Percentiles rank a stretch among this genome's conserved stretches.
These are phyloP conservation scores for Trogon melanurus DNA, from an alignment of 2,113 vertebrate species.

Conservation along the genomic window DNA sequence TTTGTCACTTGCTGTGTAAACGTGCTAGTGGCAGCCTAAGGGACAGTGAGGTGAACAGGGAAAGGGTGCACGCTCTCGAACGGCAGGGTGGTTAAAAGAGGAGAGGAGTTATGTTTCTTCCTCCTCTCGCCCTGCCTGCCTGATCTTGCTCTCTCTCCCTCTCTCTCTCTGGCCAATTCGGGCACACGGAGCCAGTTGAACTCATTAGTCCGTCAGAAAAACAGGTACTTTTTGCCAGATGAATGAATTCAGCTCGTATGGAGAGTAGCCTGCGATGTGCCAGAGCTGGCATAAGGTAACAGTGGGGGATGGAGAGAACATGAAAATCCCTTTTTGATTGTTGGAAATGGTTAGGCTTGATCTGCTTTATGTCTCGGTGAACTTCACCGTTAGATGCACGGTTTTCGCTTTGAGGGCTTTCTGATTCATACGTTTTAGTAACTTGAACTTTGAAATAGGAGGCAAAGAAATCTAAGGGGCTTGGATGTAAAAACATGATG, in stretches of 20 bases:
- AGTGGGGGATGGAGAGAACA: neutral
- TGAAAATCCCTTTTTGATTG: neutral
- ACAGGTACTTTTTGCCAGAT: neutral
- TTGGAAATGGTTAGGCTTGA: neutral
- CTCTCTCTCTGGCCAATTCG: neutral
- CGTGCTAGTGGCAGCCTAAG: neutral
- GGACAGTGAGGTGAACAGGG: neutral
- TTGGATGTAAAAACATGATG: neutral
- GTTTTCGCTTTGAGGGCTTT: neutral
- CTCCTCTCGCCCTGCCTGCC: neutral
- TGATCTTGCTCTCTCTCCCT: neutral
- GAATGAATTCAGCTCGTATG: neutral
- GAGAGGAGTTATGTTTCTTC: neutral
- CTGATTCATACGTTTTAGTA: neutral
- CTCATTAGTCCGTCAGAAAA: conserved; percentile 9
- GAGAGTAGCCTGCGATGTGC: neutral
- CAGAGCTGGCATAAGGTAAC: neutral
- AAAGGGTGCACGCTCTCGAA: neutral
- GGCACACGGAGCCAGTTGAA: neutral
- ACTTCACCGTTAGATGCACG: neutral
- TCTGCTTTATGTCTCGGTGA: neutral
- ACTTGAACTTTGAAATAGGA: neutral
- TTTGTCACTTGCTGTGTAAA: neutral
- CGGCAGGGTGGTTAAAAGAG: neutral
- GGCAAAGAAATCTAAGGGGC: neutral